A percentile compares a stretch with the other conserved stretches of the same genome.
Evolutionary conservation across 1,140 invertebrate genomes (phyloP).

Genomic region (Papilio helenus): DNA sequence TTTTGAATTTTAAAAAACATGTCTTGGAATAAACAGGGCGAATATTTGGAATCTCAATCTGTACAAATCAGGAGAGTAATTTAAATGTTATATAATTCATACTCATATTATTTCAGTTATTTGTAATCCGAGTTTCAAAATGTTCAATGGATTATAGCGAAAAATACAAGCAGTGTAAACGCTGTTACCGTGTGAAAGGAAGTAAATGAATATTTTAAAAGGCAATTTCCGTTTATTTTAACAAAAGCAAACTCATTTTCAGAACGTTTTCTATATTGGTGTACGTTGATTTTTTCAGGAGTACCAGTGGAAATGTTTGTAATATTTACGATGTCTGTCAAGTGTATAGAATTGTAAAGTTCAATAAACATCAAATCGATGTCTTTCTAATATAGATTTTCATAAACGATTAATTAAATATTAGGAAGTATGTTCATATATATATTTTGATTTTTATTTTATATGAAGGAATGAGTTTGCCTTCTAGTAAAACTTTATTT

Average conservation of each 20-base stretch:
- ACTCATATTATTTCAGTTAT: background rate
- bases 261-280: slow-evolving; percentile 1
- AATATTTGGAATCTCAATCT: too few relatives aligned
- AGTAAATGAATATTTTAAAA: slow-evolving; percentile 29
- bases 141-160: background rate
- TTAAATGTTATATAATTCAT: background rate
- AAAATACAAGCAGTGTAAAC: slow-evolving; percentile 11
- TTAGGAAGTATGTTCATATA: background rate
- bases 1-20: background rate
- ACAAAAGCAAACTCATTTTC: slow-evolving; percentile 25
- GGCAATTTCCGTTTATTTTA: slow-evolving; percentile 26
- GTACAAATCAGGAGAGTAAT: background rate
- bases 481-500: background rate
- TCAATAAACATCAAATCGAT: background rate
- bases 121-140: background rate
- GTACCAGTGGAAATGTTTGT: background rate
- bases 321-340: background rate
- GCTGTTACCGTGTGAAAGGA: slow-evolving; percentile 9
- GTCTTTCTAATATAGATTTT: background rate
- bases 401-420: background rate
- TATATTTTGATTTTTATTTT: too few relatives aligned
- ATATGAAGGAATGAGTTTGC: background rate
- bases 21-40: too few relatives aligned
- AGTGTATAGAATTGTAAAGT: background rate
- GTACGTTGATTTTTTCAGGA: background rate